Conservation (phyloP, 2,888 invertebrate species). For the Carterocephalus palaemon region DNA sequence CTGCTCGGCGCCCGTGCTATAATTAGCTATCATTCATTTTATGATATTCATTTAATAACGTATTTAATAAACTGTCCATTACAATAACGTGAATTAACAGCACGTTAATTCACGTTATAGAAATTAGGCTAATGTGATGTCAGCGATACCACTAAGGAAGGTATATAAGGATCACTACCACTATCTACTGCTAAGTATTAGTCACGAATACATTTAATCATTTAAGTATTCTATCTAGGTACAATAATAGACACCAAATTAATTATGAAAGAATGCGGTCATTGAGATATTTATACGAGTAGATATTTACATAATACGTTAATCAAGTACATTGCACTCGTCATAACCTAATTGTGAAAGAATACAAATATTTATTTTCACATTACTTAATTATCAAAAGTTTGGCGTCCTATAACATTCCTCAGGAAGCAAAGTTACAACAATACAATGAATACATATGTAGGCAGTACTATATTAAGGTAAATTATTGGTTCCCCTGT, state of each 20-base stretch:
- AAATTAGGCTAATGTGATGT: conserved; percentile 27
- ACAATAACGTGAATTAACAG: too few relatives aligned
- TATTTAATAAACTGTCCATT: neutral
- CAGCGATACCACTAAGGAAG: conserved; percentile 13
- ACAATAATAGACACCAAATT: conserved; percentile 26
- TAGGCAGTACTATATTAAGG: too few relatives aligned
- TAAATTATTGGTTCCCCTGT: too few relatives aligned
- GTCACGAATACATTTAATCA: conserved; percentile 6
- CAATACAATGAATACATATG: too few relatives aligned
- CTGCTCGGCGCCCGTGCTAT: too few relatives aligned
- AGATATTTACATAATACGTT: conserved; percentile 36
- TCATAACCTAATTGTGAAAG: conserved; percentile 39
- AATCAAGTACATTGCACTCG: conserved; percentile 53
- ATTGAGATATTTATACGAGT: conserved; percentile 30
- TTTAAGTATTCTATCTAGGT: conserved; percentile 9
- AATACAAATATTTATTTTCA: conserved; percentile 23
- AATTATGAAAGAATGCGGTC: conserved; percentile 29
- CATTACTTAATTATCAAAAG: neutral
- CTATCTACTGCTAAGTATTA: conserved; percentile 10
- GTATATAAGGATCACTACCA: conserved; percentile 4
- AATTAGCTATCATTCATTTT: too few relatives aligned
- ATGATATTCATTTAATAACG: conserved; percentile 4
- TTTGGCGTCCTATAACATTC: conserved; percentile 7
- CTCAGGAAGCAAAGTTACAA: neutral
- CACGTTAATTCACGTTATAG: conserved; percentile 2